Evolutionary conservation across 2,797 vertebrate genomes (phyloP).

Genomic region (Sebastolobus altivelis): DNA sequence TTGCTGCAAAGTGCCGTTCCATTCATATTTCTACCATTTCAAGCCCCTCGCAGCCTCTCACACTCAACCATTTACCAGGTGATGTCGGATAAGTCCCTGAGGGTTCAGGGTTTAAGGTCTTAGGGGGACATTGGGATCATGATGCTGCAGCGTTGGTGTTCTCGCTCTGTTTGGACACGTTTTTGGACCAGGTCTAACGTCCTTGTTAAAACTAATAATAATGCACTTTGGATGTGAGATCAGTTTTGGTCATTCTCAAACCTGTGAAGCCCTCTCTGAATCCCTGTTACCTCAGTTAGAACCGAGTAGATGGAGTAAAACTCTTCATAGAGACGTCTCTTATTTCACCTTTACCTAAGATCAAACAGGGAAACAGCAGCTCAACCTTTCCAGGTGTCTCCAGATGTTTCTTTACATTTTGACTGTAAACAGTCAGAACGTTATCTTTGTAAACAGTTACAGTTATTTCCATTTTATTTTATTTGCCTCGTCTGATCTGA

Average conservation of each 20-base stretch:
- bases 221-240: not conserved
- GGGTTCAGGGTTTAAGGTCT: too few relatives aligned
- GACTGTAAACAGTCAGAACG: not conserved
- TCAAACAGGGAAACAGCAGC: not conserved
- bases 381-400: not conserved
- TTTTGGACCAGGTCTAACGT: too few relatives aligned
- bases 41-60: too few relatives aligned
- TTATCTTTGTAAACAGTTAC: not conserved
- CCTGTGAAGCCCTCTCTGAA: not conserved
- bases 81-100: too few relatives aligned
- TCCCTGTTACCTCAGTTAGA: not conserved
- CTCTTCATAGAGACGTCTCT: not conserved
- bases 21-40: too few relatives aligned
- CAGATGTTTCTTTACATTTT: not conserved
- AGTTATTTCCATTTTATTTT: not conserved
- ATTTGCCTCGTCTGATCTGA: not conserved
- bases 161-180: too few relatives aligned
- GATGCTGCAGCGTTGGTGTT: too few relatives aligned
- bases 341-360: not conserved
- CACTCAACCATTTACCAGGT: too few relatives aligned
- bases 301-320: not conserved
- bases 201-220: too few relatives aligned
- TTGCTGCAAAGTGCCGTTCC: too few relatives aligned
- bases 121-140: too few relatives aligned
- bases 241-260: not conserved